phyloP scores from a whole-genome alignment of 2,797 vertebrate species.

The Manis crassicaudata region DNA sequence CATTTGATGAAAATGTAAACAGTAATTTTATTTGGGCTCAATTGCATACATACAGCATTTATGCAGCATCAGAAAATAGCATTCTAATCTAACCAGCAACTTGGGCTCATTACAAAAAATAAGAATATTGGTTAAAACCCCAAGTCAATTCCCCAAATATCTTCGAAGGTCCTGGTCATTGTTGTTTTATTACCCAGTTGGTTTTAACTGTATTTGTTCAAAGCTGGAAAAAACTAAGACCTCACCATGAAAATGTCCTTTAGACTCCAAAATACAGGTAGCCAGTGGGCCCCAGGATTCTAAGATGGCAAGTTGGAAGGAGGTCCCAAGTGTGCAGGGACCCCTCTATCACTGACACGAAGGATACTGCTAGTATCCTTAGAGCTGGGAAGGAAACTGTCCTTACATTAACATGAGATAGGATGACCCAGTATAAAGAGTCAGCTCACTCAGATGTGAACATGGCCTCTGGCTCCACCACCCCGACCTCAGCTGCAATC shows the following conservation, averaged over 20 bases:
- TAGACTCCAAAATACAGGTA: background rate
- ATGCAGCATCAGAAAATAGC: constrained; percentile 78
- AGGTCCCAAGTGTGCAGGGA: background rate
- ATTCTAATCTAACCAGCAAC: constrained; percentile 82
- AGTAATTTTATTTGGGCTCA: constrained; percentile 84
- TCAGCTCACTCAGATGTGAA: background rate
- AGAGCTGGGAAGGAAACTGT: background rate
- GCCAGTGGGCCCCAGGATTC: background rate
- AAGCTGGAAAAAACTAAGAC: background rate
- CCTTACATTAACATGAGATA: background rate
- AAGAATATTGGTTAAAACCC: constrained; percentile 66
- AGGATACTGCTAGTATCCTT: background rate
- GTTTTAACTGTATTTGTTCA: constrained; percentile 56
- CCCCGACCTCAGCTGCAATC: fast-evolving
- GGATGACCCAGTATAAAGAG: background rate
- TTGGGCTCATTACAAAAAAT: constrained; percentile 78
- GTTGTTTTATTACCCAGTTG: background rate
- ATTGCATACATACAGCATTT: constrained; percentile 76
- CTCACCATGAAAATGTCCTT: background rate
- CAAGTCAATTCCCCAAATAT: background rate
- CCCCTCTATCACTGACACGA: fast-evolving
- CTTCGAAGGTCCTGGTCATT: constrained; percentile 42
- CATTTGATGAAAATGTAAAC: constrained; percentile 84
- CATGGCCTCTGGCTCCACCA: background rate
- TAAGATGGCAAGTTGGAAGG: background rate